Evolutionary conservation across 2,797 vertebrate genomes (phyloP), one percentile per base, ranked within the genome.

Genomic region (Leptatherina wallacei): DNA sequence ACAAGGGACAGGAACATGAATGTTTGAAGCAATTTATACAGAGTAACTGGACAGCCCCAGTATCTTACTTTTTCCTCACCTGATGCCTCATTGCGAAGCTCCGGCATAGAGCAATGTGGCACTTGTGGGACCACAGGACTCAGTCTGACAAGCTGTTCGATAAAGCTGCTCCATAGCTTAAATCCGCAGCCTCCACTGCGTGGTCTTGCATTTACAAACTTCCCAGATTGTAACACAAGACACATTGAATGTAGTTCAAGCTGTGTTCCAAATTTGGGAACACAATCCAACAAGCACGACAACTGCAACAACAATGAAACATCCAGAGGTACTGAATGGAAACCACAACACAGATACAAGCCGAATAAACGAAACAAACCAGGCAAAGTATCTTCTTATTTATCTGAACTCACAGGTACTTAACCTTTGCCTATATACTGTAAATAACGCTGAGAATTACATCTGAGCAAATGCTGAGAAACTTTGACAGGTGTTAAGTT

Each of bases 181-280:
- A 83, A 78, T 44, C 57, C 66, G 56, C 3, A 24, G 75, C 75
- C 75, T 71, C 54, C 60, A 56, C 81, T 38, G 90, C 92, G 89
- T 78, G 79, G 92, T 94, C 92, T 93, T 92, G 92, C 93, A 94
- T 93, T 93, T 94, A 90, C 92, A 92, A 94, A 92, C 91, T 89
- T 83, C 89, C 90, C 93, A 93, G 96, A 97, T 96, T 97, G 96
- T 97, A 96, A 96, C 93, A 96, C 95, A 94, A 96, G 96, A 97
- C 96, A 95, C 91, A 91, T 92, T 98, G 97, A 99, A 99, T 99
- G 97, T 99, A 97, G 95, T 95, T 92, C 86, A 92, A 85, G 92
- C 91, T 86, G 89, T 91, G 91, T 92, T 85, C 83, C 77, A 83
- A 92, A 92, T 82, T 67, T 75, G 91, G 92, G 77, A 85, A 78